Evolutionary conservation across 2,888 invertebrate genomes (phyloP).

Genomic region (Epicampocera succincta): DNA sequence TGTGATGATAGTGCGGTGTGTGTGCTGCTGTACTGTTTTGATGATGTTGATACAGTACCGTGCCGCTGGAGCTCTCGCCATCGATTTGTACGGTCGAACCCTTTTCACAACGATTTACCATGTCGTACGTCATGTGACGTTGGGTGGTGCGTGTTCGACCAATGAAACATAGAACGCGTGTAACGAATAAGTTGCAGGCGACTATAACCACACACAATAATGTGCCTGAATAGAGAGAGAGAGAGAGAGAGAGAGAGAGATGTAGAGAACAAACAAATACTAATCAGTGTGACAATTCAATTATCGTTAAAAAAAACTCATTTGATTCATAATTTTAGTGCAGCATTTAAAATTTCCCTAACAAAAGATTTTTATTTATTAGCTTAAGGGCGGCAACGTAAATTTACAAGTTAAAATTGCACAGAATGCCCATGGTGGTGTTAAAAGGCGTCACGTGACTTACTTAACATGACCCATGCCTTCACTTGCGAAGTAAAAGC

Average conservation of each 20-base stretch:
- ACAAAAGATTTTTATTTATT: no score
- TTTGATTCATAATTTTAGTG: no score
- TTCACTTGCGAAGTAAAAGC: no score
- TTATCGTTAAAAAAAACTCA: no score
- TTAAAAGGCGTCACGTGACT: no score
- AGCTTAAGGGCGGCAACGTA: no score
- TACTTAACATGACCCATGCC: no score
- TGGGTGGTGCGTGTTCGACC: conserved; percentile 79
- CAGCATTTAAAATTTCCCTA: no score
- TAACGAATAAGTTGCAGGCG: conserved; percentile 91
- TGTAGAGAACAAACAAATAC: no score
- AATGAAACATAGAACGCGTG: conserved; percentile 85
- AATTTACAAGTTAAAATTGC: no score
- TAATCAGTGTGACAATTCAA: no score
- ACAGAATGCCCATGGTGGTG: no score
- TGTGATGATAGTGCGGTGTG: conserved; percentile 73
- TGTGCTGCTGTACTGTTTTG: conserved; percentile 44
- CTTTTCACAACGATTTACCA: conserved; percentile 76
- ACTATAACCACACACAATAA: conserved; percentile 89
- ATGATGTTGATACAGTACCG: conserved; percentile 76
- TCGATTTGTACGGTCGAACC: conserved; percentile 74
- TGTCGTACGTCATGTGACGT: conserved; percentile 78
- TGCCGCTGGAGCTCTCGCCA: conserved; percentile 77
- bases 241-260: conserved; percentile 51
- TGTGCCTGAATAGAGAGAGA: conserved; percentile 83